These are phyloP conservation scores for Pampus argenteus DNA, from an alignment of 2,797 vertebrate genomes.

Conservation along the genomic window DNA sequence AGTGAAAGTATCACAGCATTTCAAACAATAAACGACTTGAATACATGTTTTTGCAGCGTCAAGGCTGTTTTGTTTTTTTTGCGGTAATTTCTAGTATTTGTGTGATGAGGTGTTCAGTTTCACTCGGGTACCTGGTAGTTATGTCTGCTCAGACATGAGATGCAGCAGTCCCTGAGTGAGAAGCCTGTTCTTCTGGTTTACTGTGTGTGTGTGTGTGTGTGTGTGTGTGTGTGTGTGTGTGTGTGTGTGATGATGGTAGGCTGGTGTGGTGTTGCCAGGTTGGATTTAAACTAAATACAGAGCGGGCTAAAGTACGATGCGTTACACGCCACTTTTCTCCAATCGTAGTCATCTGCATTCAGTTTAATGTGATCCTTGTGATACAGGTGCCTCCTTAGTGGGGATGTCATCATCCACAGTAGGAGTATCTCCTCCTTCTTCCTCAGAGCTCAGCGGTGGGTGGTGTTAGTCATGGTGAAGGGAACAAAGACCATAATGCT, in stretches of 20 bases:
- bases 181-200: too few relatives aligned
- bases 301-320: background rate
- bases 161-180: background rate
- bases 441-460: background rate
- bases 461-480: background rate
- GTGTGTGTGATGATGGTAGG: background rate
- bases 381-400: background rate
- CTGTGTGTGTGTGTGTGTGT: too few relatives aligned
- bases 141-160: conserved; percentile 2
- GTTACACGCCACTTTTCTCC: background rate
- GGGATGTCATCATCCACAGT: too few relatives aligned
- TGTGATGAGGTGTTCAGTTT: conserved; percentile 52
- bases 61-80: background rate
- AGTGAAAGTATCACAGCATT: too few relatives aligned
- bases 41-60: conserved; percentile 46
- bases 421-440: too few relatives aligned
- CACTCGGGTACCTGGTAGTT: conserved; percentile 49
- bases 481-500: too few relatives aligned
- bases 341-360: background rate
- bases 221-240: background rate
- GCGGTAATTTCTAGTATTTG: conserved; percentile 31
- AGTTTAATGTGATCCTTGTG: too few relatives aligned
- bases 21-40: too few relatives aligned
- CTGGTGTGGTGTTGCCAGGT: conserved; percentile 4
- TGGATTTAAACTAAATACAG: background rate